These are phyloP conservation scores for Rhimphoctona megacephalus DNA, from an alignment of 2,888 invertebrate species.

Conservation along the genomic window DNA sequence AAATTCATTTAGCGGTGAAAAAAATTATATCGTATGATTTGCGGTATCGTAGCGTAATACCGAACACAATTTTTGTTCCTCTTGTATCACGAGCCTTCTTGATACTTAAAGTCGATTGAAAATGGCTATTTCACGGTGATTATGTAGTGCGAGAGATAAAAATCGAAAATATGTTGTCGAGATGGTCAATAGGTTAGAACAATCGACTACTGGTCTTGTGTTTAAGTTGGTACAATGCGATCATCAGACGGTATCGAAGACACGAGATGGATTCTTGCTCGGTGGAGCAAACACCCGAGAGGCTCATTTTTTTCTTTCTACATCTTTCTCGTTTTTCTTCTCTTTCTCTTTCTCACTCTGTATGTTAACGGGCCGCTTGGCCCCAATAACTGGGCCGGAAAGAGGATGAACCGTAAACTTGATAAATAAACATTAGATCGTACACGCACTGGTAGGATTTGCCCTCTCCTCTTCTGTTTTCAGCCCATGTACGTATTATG, in stretches of 20 bases:
- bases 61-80: not conserved
- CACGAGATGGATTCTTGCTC: conserved; percentile 47
- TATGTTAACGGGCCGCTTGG: conserved; percentile 64
- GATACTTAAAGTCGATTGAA: not conserved
- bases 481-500: not conserved
- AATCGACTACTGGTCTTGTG: conserved; percentile 36
- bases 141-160: conserved; percentile 41
- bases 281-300: conserved; percentile 39
- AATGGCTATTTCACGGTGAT: not conserved
- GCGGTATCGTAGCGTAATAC: not conserved
- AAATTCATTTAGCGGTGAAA: not conserved
- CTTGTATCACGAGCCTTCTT: not conserved
- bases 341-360: conserved; percentile 13
- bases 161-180: conserved; percentile 24
- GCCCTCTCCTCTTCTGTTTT: not conserved
- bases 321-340: not conserved
- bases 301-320: conserved; percentile 18
- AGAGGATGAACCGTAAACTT: conserved; percentile 80
- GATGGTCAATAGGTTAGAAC: conserved; percentile 36
- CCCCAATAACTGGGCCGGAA: conserved; percentile 79
- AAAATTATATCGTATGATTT: not conserved
- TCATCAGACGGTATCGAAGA: conserved; percentile 49
- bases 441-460: conserved; percentile 43
- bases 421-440: conserved; percentile 80
- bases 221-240: not conserved